Base-by-base conservation (phyloP, 2,797 vertebrate species). In the Phoxinus dragarum region DNA sequence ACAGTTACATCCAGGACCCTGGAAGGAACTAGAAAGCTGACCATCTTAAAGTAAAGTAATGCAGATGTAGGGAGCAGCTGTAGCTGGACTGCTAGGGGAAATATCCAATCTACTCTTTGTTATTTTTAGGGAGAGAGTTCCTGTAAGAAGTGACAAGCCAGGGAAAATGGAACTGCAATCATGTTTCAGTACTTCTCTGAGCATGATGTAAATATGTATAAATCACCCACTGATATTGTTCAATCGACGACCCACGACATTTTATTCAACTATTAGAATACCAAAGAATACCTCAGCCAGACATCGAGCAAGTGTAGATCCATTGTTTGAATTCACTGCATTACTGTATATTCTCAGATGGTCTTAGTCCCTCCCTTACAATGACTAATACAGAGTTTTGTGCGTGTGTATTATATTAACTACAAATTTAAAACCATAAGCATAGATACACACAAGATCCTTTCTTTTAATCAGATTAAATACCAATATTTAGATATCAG, bases 1-100 rank as follows among this genome's bases (percentile, higher is more conserved):
- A 99, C 94, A 98, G 97, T 81, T 97, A 97, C 77, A 93, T 98
- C 79, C 94, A 94, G 3, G 93, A 96, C 61, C 91, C 90, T 23
- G 90, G 88, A 89, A 94, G 93, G 91, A 94, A 95, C 94, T 97
- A 95, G 95, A 40, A 87, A 81, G 77, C 83, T 76, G 38, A 83
- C 42, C 44, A 27, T 40, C 79, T 79, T 54, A 36, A 52, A n/a
- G 59, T 80, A 59, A 80, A 64, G 42, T 61, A 76, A 78, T 80
- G 36, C 67, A 64, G 27, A 80, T 80, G 40, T 74, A 84, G 76
- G 66, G 31, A 87, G 61, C 78, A 84, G 86, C 82, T 68, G 66
- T 79, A 67, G 81, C 81, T 84, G 78, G 78, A 49, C 82, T 84
- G 78, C 83, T 81, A 79, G 44, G 71, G 38, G 52, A 73, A 87